Conservation (phyloP, 2,797 vertebrate species). For the Alfaro cultratus region DNA sequence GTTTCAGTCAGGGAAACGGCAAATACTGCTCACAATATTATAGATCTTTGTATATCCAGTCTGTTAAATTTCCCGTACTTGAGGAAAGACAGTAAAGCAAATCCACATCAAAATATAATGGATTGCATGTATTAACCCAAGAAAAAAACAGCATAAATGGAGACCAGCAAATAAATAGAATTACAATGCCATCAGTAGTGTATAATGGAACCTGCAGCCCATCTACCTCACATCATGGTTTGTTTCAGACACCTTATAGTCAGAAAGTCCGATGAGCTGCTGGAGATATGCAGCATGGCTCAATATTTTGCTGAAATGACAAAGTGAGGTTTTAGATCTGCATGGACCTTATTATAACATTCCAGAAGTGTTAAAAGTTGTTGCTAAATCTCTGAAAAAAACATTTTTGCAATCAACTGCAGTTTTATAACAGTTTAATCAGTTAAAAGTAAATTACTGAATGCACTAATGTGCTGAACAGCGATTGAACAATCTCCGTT, state of each 20-base stretch:
- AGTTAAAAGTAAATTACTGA: neutral
- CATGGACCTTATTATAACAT: neutral
- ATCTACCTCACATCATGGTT: neutral
- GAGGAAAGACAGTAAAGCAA: neutral
- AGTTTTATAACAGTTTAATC: neutral
- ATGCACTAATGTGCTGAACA: neutral
- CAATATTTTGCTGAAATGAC: neutral
- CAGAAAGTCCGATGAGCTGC: neutral
- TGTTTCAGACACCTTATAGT: neutral
- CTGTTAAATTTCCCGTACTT: neutral
- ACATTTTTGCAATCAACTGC: neutral
- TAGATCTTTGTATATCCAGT: neutral
- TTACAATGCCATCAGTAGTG: neutral
- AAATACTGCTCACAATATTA: constrained; percentile 2
- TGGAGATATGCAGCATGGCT: neutral
- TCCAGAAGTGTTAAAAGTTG: neutral
- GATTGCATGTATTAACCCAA: neutral
- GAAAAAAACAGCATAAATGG: neutral
- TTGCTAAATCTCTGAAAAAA: neutral
- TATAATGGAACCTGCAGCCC: neutral
- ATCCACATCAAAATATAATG: neutral
- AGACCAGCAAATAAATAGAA: neutral
- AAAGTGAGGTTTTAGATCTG: neutral
- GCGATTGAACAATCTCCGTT: neutral
- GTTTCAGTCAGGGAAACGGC: neutral